Base-by-base conservation (phyloP, 2,113 vertebrate species). In the Gopherus evgoodei region DNA sequence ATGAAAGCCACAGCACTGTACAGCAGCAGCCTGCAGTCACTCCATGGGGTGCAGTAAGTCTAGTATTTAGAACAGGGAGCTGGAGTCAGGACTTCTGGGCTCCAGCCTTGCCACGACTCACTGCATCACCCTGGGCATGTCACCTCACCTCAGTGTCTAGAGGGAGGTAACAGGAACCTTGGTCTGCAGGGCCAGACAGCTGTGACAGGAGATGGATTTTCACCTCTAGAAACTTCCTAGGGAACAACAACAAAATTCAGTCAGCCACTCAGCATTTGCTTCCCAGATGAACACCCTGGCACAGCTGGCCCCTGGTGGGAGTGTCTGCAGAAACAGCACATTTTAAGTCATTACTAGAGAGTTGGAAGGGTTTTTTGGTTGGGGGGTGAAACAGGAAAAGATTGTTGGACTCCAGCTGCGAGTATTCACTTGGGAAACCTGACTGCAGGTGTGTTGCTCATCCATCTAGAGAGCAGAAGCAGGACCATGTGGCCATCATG, bases 41-140 rank as follows among this genome's bases (percentile, higher is more conserved):
- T 11, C 65, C 19, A 44, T 76, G 19, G 47, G 31, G 0, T 10
- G 82, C 50, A 1, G 1, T 8, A 38, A 13, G 19, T 0, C 25
- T 59, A 4, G 72, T 3, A 1, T 0, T 3, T 14, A 31, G 59
- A 11, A n/a, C 17, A 24, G 0, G 12, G 6, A 11, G 4, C 3
- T 78, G 50, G 81, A 27, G 80, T 6, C 83, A 80, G 52, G 85
- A 38, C 72, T 62, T 19, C n/a, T 11, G 65, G 65, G n/a, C n/a
- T 38, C n/a, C 24, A 1, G 83, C 84, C 8, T 49, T 24, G 31
- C 78, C 17, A 2, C 53, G 31, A 3, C 87, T 49, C 11, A 31
- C 91, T 53, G 1, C 12, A 4, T 0, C 19, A 35, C 10, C 90
- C 86, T 89, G 52, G 49, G 17, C 25, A 50, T 80, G 35, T 13